These are phyloP conservation scores for Drosophila macrothrix DNA, from an alignment of 2,888 invertebrate genomes.

Conservation along the genomic window DNA sequence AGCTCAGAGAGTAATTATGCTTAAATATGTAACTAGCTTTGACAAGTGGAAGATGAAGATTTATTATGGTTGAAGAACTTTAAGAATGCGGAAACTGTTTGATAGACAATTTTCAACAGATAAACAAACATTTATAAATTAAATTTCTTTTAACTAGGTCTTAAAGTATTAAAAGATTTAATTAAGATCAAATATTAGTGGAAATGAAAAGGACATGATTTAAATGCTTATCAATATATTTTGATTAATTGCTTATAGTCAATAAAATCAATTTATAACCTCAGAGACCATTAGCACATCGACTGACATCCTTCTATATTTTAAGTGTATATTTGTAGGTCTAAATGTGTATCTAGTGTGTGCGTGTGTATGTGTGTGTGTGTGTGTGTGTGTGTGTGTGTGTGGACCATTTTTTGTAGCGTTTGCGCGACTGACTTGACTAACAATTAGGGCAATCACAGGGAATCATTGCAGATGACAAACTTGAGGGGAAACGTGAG, in stretches of 20 bases:
- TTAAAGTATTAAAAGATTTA: neutral
- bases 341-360: slow-evolving; percentile 10
- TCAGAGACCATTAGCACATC: slow-evolving; percentile 2
- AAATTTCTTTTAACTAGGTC: neutral
- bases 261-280: neutral
- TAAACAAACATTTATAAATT: neutral
- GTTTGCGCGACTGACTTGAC: slow-evolving; percentile 55
- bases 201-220: neutral
- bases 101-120: neutral
- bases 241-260: neutral
- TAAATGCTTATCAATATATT: neutral
- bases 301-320: slow-evolving; percentile 10
- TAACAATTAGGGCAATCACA: slow-evolving; percentile 70
- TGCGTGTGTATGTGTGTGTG: slow-evolving; percentile 2
- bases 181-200: neutral
- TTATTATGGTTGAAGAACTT: slow-evolving; percentile 34
- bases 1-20: slow-evolving; percentile 32
- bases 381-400: slow-evolving; percentile 7
- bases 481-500: slow-evolving; percentile 50
- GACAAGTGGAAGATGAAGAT: slow-evolving; percentile 52
- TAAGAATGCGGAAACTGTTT: neutral
- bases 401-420: slow-evolving; percentile 12
- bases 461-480: slow-evolving; percentile 58
- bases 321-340: slow-evolving; percentile 4
- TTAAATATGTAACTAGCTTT: slow-evolving; percentile 33